These are phyloP conservation scores for Trachelus stipa DNA, from an alignment of 2,888 invertebrate genomes.

Conservation along the genomic window DNA sequence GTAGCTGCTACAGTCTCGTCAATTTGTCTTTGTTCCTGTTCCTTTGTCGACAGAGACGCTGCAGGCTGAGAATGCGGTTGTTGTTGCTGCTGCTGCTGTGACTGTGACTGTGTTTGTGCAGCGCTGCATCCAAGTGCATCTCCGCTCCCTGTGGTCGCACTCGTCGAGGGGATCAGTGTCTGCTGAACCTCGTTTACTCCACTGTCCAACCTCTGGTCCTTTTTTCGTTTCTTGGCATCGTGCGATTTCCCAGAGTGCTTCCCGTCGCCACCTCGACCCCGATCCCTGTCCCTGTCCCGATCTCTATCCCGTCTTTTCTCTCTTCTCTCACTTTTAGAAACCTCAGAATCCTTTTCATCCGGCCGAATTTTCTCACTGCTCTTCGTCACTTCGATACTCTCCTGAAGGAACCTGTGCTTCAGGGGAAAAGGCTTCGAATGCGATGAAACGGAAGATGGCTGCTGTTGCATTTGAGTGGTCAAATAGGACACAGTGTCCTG, in stretches of 20 bases:
- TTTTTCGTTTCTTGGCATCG: slow-evolving; percentile 46
- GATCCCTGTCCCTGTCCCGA: too few species aligned
- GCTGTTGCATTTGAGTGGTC: background rate
- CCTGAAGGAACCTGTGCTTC: slow-evolving; percentile 53
- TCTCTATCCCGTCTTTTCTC: slow-evolving; percentile 39
- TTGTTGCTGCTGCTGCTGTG: background rate
- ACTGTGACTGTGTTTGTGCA: background rate
- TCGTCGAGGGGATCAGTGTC: background rate
- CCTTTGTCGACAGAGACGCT: slow-evolving; percentile 50
- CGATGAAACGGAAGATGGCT: slow-evolving; percentile 21
- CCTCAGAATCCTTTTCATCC: slow-evolving; percentile 47
- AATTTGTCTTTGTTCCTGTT: slow-evolving; percentile 60
- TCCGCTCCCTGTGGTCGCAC: background rate
- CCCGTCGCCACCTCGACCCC: background rate
- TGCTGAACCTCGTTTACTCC: background rate
- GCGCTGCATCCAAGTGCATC: background rate
- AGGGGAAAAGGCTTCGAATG: slow-evolving; percentile 38
- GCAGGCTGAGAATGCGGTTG: slow-evolving; percentile 17
- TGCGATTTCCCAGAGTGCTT: slow-evolving; percentile 46
- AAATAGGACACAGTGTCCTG: background rate
- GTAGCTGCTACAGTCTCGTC: slow-evolving; percentile 66
- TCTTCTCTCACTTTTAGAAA: slow-evolving; percentile 44
- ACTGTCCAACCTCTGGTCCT: slow-evolving; percentile 40
- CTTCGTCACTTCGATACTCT: slow-evolving; percentile 40
- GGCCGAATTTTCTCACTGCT: slow-evolving; percentile 36